These are phyloP conservation scores for Myotis myotis DNA, from an alignment of 2,797 vertebrate genomes.

Conservation along the genomic window DNA sequence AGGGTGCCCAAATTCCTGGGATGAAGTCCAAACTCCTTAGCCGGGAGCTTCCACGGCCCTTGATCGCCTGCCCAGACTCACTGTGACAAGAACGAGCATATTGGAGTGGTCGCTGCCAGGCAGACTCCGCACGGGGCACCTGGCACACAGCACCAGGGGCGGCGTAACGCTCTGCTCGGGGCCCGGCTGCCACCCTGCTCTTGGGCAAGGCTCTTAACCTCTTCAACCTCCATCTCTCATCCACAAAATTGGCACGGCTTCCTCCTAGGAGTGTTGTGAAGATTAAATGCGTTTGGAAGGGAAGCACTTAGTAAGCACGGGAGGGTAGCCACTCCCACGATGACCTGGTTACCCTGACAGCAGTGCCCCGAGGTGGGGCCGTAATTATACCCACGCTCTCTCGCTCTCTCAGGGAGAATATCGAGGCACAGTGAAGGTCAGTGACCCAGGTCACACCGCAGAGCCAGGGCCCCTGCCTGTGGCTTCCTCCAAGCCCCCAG, in stretches of 20 bases:
- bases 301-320: fast-evolving
- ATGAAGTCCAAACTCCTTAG: background rate
- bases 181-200: too few relatives aligned
- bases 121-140: background rate
- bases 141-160: background rate
- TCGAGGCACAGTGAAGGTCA: background rate
- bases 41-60: background rate
- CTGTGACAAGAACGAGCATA: background rate
- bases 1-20: background rate
- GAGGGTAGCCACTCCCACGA: background rate
- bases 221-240: background rate
- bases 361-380: background rate
- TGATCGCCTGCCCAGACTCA: fast-evolving
- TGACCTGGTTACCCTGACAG: background rate
- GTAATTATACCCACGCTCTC: fast-evolving
- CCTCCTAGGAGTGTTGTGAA: background rate
- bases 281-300: background rate
- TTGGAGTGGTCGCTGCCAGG: fast-evolving
- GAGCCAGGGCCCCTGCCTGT: background rate
- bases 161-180: fast-evolving
- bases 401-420: background rate
- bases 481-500: background rate
- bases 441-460: background rate
- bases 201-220: background rate
- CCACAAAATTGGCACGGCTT: background rate